Percentiles rank a stretch among this genome's conserved stretches.
Evolutionary conservation across 1,140 invertebrate species (phyloP).

Genomic region (Marisa cornuarietis): DNA sequence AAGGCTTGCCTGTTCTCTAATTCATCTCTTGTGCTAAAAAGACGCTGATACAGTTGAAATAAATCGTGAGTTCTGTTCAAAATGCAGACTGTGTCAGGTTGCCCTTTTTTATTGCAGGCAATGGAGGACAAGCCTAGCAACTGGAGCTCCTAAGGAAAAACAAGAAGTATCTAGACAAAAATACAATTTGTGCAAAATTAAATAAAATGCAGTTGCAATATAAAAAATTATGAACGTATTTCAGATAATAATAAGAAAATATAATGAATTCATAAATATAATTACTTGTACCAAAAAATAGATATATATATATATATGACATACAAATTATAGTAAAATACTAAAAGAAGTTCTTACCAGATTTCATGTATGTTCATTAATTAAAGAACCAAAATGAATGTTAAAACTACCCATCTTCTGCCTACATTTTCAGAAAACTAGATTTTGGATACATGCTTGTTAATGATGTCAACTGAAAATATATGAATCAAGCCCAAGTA

Average conservation of each 20-base stretch:
- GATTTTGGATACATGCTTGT: no score
- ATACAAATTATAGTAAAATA: no score
- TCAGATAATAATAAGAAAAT: background rate
- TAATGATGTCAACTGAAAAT: no score
- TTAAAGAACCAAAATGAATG: no score
- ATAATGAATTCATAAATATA: background rate
- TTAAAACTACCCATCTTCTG: no score
- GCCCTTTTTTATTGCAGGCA: conserved; percentile 25
- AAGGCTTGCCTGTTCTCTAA: conserved; percentile 47
- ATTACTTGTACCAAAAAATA: no score
- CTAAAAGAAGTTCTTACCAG: no score
- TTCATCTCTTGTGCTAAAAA: conserved; percentile 39
- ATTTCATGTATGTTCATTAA: no score
- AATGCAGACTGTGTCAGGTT: conserved; percentile 29
- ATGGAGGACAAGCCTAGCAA: conserved; percentile 43
- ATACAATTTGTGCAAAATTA: background rate
- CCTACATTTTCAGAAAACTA: no score
- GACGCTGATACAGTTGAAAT: conserved; percentile 43
- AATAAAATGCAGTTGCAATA: background rate
- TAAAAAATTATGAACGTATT: background rate
- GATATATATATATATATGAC: no score
- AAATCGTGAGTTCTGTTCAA: conserved; percentile 47
- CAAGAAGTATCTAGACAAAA: background rate
- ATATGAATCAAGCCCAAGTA: no score
- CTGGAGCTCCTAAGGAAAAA: conserved; percentile 44